phyloP scores from a whole-genome alignment of 1,140 invertebrate genomes.

The Apis florea region DNA sequence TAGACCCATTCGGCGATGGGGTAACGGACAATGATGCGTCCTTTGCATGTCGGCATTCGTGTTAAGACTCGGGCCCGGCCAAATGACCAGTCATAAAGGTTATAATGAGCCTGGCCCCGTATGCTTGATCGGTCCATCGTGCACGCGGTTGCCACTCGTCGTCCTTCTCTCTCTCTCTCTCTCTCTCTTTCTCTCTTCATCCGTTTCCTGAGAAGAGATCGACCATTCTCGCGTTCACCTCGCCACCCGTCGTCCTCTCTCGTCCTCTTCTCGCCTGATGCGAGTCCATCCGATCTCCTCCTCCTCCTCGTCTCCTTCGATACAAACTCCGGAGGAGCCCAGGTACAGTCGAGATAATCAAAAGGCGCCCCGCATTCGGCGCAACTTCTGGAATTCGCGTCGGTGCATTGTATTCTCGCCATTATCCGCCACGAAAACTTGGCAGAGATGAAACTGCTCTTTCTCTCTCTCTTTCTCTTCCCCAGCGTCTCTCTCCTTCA shows the following conservation, averaged over 20 bases:
- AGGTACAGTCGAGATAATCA: constrained; percentile 66
- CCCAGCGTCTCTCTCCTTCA: not conserved
- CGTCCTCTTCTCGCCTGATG: constrained; percentile 31
- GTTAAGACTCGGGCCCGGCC: constrained; percentile 53
- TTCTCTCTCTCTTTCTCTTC: not conserved
- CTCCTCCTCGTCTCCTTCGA: constrained; percentile 46
- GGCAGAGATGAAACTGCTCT: constrained; percentile 48
- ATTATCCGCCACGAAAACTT: constrained; percentile 61
- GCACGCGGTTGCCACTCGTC: constrained; percentile 38
- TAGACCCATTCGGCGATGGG: constrained; percentile 44
- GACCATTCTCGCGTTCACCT: not conserved
- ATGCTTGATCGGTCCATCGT: constrained; percentile 56
- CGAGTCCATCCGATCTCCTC: constrained; percentile 37
- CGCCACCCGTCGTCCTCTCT: constrained; percentile 4
- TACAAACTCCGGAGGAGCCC: constrained; percentile 44
- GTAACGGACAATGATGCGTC: constrained; percentile 58
- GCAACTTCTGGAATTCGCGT: constrained; percentile 64
- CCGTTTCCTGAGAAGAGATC: too few species aligned
- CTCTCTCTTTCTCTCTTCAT: not conserved
- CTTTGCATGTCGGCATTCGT: constrained; percentile 62
- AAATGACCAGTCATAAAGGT: constrained; percentile 70
- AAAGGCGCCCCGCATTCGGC: constrained; percentile 59
- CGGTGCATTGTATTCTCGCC: constrained; percentile 58
- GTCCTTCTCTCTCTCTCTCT: not conserved
- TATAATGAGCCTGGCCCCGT: constrained; percentile 63